Evolutionary conservation across 2,888 invertebrate species (phyloP).

Genomic region (Apamea sordens): DNA sequence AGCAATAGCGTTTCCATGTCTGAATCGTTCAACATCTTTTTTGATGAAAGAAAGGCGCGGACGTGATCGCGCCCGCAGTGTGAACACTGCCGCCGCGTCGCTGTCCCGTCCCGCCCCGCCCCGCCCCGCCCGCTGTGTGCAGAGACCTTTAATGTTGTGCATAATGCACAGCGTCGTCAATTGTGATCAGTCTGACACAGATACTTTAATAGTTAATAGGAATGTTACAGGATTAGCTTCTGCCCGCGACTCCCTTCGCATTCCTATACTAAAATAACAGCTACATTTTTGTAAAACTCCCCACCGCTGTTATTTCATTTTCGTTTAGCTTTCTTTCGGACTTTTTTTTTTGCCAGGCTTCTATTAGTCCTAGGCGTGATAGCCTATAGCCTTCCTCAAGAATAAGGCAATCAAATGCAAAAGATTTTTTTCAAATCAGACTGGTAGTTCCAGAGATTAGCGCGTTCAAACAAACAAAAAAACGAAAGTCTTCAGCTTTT

Average conservation of each 20-base stretch:
- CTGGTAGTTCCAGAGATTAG: neutral
- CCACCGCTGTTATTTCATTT: neutral
- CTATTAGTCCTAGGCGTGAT: neutral
- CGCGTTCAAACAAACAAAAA: neutral
- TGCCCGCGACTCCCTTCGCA: neutral
- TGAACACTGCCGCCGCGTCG: too few relatives aligned
- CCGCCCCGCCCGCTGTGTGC: too few relatives aligned
- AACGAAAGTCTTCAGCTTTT: neutral
- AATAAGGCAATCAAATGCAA: neutral
- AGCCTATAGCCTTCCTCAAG: neutral
- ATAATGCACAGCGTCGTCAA: neutral
- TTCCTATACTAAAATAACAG: neutral
- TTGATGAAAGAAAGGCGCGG: too few relatives aligned
- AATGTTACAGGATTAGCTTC: neutral
- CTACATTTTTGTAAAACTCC: neutral
- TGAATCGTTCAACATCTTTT: too few relatives aligned
- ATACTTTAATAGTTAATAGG: neutral
- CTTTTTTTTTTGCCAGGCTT: neutral
- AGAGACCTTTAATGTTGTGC: too few relatives aligned
- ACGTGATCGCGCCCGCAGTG: too few relatives aligned
- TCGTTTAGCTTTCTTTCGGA: neutral
- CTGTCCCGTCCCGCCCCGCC: too few relatives aligned
- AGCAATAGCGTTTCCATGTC: too few relatives aligned
- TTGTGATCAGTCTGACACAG: neutral
- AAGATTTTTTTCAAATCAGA: neutral